These are phyloP conservation scores for Hyposoter didymator DNA, from an alignment of 2,888 invertebrate genomes.

Conservation along the genomic window DNA sequence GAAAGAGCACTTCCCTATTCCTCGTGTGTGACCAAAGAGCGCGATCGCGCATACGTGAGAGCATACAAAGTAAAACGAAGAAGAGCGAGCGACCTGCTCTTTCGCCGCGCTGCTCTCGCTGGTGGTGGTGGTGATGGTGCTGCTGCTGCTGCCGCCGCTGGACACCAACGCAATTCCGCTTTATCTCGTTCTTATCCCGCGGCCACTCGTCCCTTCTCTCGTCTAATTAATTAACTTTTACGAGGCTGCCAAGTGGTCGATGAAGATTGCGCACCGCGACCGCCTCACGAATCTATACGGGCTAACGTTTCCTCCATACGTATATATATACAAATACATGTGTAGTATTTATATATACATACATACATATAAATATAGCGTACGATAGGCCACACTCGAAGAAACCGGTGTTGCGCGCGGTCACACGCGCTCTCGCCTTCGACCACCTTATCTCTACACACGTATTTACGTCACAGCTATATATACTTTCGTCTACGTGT, in stretches of 20 bases:
- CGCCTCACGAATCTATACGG: conserved; percentile 68
- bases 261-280: conserved; percentile 71
- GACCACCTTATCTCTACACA: conserved; percentile 23
- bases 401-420: conserved; percentile 70
- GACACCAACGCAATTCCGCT: conserved; percentile 72
- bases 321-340: neutral
- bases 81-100: conserved; percentile 49
- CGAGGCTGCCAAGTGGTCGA: conserved; percentile 74
- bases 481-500: neutral
- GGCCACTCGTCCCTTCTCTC: conserved; percentile 72
- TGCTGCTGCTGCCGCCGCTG: conserved; percentile 56
- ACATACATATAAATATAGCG: conserved; percentile 26
- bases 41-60: conserved; percentile 22
- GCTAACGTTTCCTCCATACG: conserved; percentile 40
- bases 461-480: conserved; percentile 12
- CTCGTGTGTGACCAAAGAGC: conserved; percentile 38
- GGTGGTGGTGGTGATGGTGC: conserved; percentile 45
- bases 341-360: conserved; percentile 6
- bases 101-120: conserved; percentile 55
- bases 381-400: conserved; percentile 66
- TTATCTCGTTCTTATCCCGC: conserved; percentile 72
- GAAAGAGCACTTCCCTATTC: conserved; percentile 55
- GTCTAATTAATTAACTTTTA: conserved; percentile 76
- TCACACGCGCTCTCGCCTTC: conserved; percentile 65
- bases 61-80: conserved; percentile 28